Percentiles rank a stretch among this genome's conserved stretches.
Evolutionary conservation across 2,797 vertebrate species (phyloP).

Genomic region (Neosalanx taihuensis): DNA sequence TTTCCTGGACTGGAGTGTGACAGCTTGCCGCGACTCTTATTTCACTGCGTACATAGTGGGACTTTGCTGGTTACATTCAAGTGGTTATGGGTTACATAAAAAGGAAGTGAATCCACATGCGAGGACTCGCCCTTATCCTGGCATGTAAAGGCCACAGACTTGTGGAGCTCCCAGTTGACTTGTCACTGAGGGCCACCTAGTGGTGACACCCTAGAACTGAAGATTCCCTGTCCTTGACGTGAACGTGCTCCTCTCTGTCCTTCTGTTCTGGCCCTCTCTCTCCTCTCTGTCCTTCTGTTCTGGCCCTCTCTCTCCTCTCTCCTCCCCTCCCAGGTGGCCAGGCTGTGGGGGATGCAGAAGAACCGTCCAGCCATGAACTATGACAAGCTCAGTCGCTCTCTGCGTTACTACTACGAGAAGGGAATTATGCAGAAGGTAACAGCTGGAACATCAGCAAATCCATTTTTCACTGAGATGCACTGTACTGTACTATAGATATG

Average conservation of each 20-base stretch:
- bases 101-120: conserved; percentile 69
- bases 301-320: too few species aligned
- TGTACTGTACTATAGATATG: not conserved
- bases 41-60: conserved; percentile 56
- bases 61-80: conserved; percentile 64
- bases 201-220: conserved; percentile 33
- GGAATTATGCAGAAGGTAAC: conserved; percentile 99
- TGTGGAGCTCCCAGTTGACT: conserved; percentile 13
- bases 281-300: not conserved
- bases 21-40: conserved; percentile 50
- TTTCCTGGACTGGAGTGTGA: conserved; percentile 46
- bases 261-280: not conserved
- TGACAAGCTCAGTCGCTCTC: conserved; percentile 95
- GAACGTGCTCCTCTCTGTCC: not conserved
- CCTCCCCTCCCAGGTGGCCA: conserved; percentile 80
- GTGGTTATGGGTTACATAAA: conserved; percentile 72
- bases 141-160: conserved; percentile 31
- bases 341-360: conserved; percentile 99
- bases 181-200: conserved; percentile 56
- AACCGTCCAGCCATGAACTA: conserved; percentile 99
- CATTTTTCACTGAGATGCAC: too few species aligned
- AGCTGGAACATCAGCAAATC: not conserved
- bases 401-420: conserved; percentile 97
- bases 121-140: conserved; percentile 60
- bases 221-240: not conserved